Percentiles rank a stretch among this genome's conserved stretches.
Conservation (phyloP, 92 coral and sea anemone genomes). For the Montipora capitata region DNA sequence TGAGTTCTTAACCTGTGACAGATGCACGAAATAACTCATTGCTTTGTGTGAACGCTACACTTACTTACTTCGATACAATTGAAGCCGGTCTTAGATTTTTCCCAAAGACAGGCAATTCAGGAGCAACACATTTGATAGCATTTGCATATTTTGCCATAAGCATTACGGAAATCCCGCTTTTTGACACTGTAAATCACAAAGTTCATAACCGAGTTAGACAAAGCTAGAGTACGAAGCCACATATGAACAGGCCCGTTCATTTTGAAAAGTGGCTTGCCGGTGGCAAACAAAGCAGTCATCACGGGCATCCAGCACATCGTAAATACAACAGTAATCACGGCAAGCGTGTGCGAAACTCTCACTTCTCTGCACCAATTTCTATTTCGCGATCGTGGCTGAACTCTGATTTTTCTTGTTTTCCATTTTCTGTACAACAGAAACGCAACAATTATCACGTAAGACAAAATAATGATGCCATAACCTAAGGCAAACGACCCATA, state of each 20-base stretch:
- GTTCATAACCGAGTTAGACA: slow-evolving; percentile 73
- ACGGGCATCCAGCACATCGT: slow-evolving; percentile 53
- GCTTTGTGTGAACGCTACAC: too few species aligned
- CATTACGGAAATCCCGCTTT: slow-evolving; percentile 31
- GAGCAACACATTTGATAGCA: too few species aligned
- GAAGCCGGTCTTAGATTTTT: too few species aligned
- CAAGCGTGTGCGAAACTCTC: slow-evolving; percentile 63
- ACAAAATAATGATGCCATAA: slow-evolving; percentile 9
- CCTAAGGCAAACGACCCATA: not conserved
- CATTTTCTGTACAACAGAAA: slow-evolving; percentile 1
- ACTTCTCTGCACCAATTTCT: slow-evolving; percentile 41
- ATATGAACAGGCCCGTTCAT: slow-evolving; percentile 42
- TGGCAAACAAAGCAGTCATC: not conserved
- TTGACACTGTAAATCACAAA: slow-evolving; percentile 55
- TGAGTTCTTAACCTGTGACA: too few species aligned
- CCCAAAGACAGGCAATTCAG: too few species aligned
- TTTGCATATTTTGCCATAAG: slow-evolving; percentile 8
- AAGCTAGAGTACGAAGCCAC: slow-evolving; percentile 60
- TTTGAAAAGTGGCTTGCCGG: slow-evolving; percentile 9
- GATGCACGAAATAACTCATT: too few species aligned
- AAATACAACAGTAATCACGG: slow-evolving; percentile 43
- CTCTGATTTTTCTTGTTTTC: slow-evolving; percentile 2
- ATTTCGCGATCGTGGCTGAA: not conserved
- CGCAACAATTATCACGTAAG: not conserved
- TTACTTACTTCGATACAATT: too few species aligned